Base-by-base conservation (phyloP, 2,113 vertebrate genomes). In the Nerophis ophidion region DNA sequence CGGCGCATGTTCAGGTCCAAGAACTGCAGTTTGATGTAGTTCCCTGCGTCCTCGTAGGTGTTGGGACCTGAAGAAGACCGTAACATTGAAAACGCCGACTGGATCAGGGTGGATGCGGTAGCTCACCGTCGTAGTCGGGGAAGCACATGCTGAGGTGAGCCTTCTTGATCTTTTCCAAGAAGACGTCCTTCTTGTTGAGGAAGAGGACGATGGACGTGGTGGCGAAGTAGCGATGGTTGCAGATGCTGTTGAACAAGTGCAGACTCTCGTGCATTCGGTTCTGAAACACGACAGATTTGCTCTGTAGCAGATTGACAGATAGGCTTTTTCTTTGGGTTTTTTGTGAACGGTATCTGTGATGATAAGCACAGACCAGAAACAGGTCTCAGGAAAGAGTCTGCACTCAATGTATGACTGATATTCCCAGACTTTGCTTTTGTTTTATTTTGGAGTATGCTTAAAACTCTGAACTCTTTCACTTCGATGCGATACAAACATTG, bases 171-270 rank as follows among this genome's bases (percentile, higher is more conserved):
- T 99, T 99, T 87, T 98, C 95, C 5, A 81, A 0, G 71, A 99
- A 99, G 57, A 99, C 94, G 0, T 99, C 97, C 74, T 99, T 99
- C 90, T 99, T 98, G 91, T 98, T 99, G 74, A 98, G 94, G 87
- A 99, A 99, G 71, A 99, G 96, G 64, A 98, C 95, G 0, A 99
- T 98, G 71, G 95, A 98, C 56, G 97, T 99, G 63, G 93, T 72
- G 67, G 92, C 91, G 0, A 98, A 99, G 88, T 98, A 98, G 59
- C 95, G 93, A 65, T 99, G 97, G 86, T 99, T 98, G 79, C 96
- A 98, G 89, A 99, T 98, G 70, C 97, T 99, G 82, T 99, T 99
- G 92, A 99, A 99, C 84, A 98, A 92, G 85, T 99, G 97, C 76
- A 99, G 91, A 82, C 95, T 98, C 87, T 99, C 97, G 0, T 99